These are phyloP conservation scores for Platycercus adscitus DNA, from an alignment of 2,113 vertebrate genomes.

Conservation along the genomic window DNA sequence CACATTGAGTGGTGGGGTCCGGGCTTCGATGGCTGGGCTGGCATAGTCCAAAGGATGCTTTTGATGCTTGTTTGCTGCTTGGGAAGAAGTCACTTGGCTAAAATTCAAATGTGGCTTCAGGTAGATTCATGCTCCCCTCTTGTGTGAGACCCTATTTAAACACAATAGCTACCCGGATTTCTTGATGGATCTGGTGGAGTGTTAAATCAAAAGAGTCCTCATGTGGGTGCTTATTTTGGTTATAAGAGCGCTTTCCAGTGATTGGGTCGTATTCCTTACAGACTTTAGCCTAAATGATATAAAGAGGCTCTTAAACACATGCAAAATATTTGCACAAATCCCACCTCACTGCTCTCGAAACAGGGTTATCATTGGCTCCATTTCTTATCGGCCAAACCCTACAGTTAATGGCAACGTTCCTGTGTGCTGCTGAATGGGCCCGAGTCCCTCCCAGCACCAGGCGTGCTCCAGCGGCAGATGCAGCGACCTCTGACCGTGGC, in stretches of 20 bases:
- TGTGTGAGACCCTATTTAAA: not conserved
- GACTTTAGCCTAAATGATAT: not conserved
- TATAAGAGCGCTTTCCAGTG: not conserved
- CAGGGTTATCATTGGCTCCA: not conserved
- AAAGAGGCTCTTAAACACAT: not conserved
- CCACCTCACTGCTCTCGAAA: not conserved
- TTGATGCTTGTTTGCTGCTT: not conserved
- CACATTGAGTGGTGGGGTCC: not conserved
- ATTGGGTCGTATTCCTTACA: not conserved
- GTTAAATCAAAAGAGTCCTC: conserved; percentile 6
- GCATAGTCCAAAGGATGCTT: not conserved
- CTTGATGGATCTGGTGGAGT: not conserved
- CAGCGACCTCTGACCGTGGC: not conserved
- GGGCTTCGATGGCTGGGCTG: rapidly evolving
- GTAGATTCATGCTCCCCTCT: not conserved
- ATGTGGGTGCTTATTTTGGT: conserved; percentile 9
- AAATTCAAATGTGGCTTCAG: not conserved
- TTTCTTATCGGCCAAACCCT: not conserved
- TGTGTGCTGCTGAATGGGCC: not conserved
- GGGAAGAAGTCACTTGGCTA: not conserved
- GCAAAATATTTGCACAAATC: not conserved
- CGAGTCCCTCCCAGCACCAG: not conserved
- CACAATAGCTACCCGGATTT: not conserved
- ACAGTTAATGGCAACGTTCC: not conserved
- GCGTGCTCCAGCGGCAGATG: not conserved